phyloP scores from a whole-genome alignment of 1,140 invertebrate species.

The Cataglyphis hispanica region DNA sequence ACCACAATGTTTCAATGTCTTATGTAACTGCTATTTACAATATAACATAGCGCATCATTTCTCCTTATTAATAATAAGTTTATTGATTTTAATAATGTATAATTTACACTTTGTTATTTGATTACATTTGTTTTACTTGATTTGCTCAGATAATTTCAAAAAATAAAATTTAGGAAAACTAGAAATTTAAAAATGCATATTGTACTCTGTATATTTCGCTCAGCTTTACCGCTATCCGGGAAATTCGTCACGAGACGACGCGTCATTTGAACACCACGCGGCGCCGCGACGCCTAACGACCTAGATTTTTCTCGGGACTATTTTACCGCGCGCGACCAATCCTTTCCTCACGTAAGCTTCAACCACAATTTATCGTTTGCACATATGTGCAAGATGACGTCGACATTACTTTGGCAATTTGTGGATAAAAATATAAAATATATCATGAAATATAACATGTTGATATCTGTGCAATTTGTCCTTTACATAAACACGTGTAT shows the following conservation, averaged over 20 bases:
- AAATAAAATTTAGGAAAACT: background rate
- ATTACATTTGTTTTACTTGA: background rate
- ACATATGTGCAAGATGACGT: conserved; percentile 41
- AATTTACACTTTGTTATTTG: conserved; percentile 4
- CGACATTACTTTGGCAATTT: conserved; percentile 46
- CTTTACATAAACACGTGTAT: background rate
- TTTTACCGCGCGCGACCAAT: conserved; percentile 60
- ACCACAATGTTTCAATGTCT: background rate
- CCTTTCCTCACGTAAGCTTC: conserved; percentile 45
- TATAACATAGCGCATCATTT: background rate
- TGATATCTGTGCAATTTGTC: conserved; percentile 39
- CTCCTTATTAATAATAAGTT: background rate
- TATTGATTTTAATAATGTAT: background rate
- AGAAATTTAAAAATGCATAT: conserved; percentile 45
- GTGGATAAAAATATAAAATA: conserved; percentile 28
- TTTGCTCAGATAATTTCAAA: background rate
- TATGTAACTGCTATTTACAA: background rate
- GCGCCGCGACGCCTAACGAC: conserved; percentile 51
- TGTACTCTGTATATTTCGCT: conserved; percentile 43
- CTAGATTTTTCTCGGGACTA: conserved; percentile 63
- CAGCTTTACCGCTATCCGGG: conserved; percentile 48
- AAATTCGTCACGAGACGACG: conserved; percentile 44
- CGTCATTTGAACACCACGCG: conserved; percentile 41
- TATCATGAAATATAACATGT: background rate
- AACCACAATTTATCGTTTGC: conserved; percentile 61